phyloP scores from a whole-genome alignment of 1,140 invertebrate genomes.

The Cataglyphis hispanica region DNA sequence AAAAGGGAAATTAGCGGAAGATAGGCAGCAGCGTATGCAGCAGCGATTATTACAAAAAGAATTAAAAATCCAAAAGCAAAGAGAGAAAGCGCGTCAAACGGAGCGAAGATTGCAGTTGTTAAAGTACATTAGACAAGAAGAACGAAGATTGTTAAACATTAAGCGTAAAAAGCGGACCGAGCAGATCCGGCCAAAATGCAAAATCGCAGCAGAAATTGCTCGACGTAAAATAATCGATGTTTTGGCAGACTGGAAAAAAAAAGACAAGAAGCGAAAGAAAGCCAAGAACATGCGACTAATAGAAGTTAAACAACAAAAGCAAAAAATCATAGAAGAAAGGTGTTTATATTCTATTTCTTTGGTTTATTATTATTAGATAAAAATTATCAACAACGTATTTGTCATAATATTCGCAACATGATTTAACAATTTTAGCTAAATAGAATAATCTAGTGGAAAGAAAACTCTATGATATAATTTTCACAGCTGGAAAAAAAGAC shows the following conservation, averaged over 20 bases:
- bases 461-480: background rate
- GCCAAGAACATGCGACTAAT: conserved; percentile 40
- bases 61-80: conserved; percentile 25
- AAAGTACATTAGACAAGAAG: conserved; percentile 36
- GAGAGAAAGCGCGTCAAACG: conserved; percentile 34
- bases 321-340: conserved; percentile 66
- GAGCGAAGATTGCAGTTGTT: conserved; percentile 45
- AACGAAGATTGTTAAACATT: conserved; percentile 16
- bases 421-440: background rate
- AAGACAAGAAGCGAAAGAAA: conserved; percentile 62
- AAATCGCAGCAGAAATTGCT: conserved; percentile 35
- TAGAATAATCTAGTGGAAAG: background rate
- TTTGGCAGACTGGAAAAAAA: conserved; percentile 58
- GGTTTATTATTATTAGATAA: conserved; percentile 30
- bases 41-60: conserved; percentile 31
- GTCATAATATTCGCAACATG: background rate
- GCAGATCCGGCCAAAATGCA: conserved; percentile 57
- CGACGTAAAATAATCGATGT: conserved; percentile 64
- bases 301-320: conserved; percentile 66
- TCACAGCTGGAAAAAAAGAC: conserved; percentile 76
- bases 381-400: background rate
- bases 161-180: conserved; percentile 41
- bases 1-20: conserved; percentile 20
- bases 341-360: conserved; percentile 43
- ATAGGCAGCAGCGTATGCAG: background rate